phyloP scores from a whole-genome alignment of 1,140 invertebrate species.

The Aphelinus atriplicis region DNA sequence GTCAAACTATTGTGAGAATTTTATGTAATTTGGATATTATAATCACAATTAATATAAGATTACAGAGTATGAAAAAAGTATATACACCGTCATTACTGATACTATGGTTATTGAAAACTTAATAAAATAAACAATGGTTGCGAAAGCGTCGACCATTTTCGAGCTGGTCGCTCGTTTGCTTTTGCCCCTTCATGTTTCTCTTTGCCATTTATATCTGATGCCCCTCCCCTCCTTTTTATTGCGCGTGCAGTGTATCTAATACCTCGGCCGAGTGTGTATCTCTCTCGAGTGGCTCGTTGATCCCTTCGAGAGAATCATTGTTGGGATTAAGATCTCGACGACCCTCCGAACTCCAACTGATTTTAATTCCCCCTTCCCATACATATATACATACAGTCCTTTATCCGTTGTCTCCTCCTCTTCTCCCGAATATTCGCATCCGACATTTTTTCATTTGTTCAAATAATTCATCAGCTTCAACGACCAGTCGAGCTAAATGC shows the following conservation, averaged over 20 bases:
- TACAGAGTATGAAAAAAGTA: no score
- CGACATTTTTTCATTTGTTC: no score
- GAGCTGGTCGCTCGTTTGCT: no score
- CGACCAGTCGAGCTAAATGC: no score
- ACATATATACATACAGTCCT: background rate
- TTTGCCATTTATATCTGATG: conserved; percentile 40
- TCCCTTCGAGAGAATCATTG: conserved; percentile 62
- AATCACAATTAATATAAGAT: no score
- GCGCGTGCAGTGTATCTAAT: conserved; percentile 47
- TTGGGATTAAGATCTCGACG: conserved; percentile 45
- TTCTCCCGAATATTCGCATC: background rate
- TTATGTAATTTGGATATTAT: background rate
- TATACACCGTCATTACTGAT: no score
- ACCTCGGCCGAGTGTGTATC: conserved; percentile 52
- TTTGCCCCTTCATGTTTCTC: conserved; percentile 28
- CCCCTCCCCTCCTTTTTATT: conserved; percentile 7
- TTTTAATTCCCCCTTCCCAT: conserved; percentile 23
- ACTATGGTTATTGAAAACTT: no score
- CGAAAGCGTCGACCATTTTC: no score
- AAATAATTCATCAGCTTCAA: no score
- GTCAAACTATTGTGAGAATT: no score
- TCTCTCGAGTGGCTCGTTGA: conserved; percentile 55
- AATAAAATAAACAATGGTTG: no score
- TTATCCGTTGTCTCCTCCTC: background rate
- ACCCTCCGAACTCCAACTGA: conserved; percentile 20